Evolutionary conservation across 2,888 invertebrate species (phyloP).

Genomic region (Folsomia candida): DNA sequence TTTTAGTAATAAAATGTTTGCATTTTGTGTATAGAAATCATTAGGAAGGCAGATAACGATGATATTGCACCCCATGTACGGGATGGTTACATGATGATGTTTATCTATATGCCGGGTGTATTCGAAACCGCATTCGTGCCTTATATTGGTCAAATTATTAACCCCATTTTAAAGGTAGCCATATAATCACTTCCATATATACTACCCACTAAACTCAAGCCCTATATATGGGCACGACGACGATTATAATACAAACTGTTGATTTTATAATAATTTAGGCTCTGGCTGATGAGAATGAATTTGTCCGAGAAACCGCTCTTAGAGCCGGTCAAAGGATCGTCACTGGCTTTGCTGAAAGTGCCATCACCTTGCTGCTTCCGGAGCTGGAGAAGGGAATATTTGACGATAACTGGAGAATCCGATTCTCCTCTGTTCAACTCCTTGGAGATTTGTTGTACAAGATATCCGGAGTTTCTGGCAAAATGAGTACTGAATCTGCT

Average conservation of each 20-base stretch:
- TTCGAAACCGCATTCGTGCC: constrained; percentile 93
- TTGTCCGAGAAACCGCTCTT: constrained; percentile 93
- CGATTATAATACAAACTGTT: background rate
- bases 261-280: constrained; percentile 59
- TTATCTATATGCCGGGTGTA: constrained; percentile 97
- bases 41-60: constrained; percentile 84
- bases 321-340: constrained; percentile 96
- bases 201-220: too few species aligned
- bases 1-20: background rate
- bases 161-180: constrained; percentile 79
- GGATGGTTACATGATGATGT: constrained; percentile 99
- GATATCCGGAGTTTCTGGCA: constrained; percentile 95
- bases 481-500: constrained; percentile 98
- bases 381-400: constrained; percentile 91
- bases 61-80: constrained; percentile 96
- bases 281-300: constrained; percentile 97
- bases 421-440: constrained; percentile 87
- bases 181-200: background rate
- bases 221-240: too few species aligned
- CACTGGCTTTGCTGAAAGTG: constrained; percentile 91
- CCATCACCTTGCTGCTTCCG: constrained; percentile 86
- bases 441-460: constrained; percentile 93
- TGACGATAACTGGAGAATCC: constrained; percentile 97
- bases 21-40: constrained; percentile 67
- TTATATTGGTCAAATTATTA: constrained; percentile 94